A percentile compares a stretch with the other conserved stretches of the same genome.
phyloP scores from a whole-genome alignment of 2,888 invertebrate species.

The Aromia moschata region DNA sequence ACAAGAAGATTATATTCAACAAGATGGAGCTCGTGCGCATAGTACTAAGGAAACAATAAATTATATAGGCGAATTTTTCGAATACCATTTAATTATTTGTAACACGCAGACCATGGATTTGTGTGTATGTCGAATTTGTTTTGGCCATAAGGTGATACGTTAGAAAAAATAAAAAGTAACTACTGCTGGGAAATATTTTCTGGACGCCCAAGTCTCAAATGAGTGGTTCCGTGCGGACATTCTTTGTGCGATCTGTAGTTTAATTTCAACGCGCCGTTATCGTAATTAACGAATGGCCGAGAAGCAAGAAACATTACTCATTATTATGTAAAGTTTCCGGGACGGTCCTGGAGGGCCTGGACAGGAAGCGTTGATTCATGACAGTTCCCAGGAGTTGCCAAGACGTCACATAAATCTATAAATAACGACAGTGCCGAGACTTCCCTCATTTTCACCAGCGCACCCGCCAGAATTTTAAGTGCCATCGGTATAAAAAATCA shows the following conservation, averaged over 20 bases:
- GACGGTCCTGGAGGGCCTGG: constrained; percentile 41
- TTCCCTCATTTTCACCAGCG: constrained; percentile 30
- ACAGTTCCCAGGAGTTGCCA: constrained; percentile 54
- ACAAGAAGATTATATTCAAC: no score
- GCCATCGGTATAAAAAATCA: neutral
- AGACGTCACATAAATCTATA: constrained; percentile 55
- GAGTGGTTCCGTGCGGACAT: no score
- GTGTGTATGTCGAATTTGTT: no score
- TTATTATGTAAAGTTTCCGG: constrained; percentile 38
- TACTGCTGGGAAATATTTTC: no score
- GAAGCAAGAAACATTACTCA: constrained; percentile 32
- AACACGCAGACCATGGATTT: no score
- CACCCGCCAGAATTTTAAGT: constrained; percentile 23
- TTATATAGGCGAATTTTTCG: no score
- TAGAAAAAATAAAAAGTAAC: no score
- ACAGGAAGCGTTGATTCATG: constrained; percentile 57
- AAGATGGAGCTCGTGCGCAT: no score
- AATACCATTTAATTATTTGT: no score
- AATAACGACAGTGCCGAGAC: constrained; percentile 54
- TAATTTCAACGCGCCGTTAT: constrained; percentile 12
- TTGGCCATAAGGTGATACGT: no score
- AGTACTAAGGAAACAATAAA: no score
- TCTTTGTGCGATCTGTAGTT: neutral
- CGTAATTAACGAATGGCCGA: constrained; percentile 31
- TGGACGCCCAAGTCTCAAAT: no score